A percentile compares a stretch with the other conserved stretches of the same genome.
These are phyloP conservation scores for Tetragnatha versicolor DNA, from an alignment of 1,140 invertebrate species.

Conservation along the genomic window DNA sequence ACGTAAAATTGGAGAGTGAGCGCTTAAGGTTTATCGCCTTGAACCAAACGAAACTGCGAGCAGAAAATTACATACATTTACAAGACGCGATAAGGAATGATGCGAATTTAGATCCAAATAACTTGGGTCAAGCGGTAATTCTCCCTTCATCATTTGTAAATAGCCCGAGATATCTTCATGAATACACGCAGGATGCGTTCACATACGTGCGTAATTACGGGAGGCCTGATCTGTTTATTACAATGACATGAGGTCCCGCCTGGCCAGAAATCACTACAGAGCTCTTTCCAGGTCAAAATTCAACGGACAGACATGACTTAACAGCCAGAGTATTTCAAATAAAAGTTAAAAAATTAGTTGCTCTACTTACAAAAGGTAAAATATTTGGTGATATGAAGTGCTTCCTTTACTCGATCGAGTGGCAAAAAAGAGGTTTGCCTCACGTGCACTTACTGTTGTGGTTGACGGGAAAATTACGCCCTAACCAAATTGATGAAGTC, in stretches of 20 bases:
- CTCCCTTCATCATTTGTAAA: background rate
- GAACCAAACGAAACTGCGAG: constrained; percentile 51
- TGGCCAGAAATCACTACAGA: constrained; percentile 65
- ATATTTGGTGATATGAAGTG: constrained; percentile 35
- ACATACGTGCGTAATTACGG: constrained; percentile 61
- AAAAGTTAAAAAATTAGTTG: constrained; percentile 61
- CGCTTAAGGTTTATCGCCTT: constrained; percentile 11
- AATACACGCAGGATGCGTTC: background rate
- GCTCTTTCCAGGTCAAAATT: constrained; percentile 58
- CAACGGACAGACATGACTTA: constrained; percentile 62
- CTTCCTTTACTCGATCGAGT: constrained; percentile 62
- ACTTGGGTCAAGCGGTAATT: constrained; percentile 9
- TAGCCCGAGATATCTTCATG: constrained; percentile 17
- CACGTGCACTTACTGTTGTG: constrained; percentile 63
- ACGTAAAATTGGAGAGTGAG: constrained; percentile 37
- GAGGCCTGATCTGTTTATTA: constrained; percentile 64
- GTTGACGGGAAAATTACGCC: constrained; percentile 27
- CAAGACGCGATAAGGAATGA: too few relatives aligned
- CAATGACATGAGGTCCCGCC: constrained; percentile 65
- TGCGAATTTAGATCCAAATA: background rate
- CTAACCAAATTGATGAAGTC: constrained; percentile 48
- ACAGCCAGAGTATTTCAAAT: constrained; percentile 62
- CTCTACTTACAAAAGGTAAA: constrained; percentile 55
- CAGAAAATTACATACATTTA: too few relatives aligned
- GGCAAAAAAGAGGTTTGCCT: constrained; percentile 65